Evolutionary conservation across 53 echinoderm and acorn worm species (phyloP).

Genomic region (Paracentrotus lividus): DNA sequence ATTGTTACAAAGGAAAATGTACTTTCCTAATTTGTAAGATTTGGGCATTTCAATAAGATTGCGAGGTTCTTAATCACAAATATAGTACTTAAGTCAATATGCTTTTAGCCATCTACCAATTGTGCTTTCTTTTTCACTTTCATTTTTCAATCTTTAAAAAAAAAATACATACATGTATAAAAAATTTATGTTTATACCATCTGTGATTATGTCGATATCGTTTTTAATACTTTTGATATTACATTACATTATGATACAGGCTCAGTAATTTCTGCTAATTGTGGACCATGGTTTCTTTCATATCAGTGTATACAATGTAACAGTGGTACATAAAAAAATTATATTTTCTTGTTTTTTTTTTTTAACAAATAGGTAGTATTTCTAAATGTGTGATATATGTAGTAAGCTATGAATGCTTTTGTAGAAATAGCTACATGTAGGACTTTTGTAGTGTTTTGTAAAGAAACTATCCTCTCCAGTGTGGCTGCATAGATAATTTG

Average conservation of each 20-base stretch:
- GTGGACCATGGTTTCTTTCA: constrained; percentile 30
- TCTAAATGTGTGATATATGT: background rate
- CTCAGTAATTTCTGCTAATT: too few species aligned
- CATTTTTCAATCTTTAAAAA: background rate
- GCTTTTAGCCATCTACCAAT: constrained; percentile 3
- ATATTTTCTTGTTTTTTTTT: background rate
- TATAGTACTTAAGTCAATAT: background rate
- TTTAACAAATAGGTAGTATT: background rate
- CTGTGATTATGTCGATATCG: too few species aligned
- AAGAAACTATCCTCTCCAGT: too few species aligned
- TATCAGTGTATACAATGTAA: background rate
- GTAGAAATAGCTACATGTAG: background rate
- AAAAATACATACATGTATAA: too few species aligned
- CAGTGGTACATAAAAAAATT: background rate
- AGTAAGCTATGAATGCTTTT: background rate
- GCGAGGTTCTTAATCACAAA: too few species aligned
- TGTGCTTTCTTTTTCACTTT: background rate
- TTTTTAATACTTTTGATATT: too few species aligned
- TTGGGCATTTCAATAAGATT: background rate
- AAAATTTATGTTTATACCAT: too few species aligned
- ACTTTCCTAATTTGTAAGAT: background rate
- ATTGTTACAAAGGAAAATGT: background rate
- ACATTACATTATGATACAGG: too few species aligned
- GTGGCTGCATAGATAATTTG: too few species aligned
- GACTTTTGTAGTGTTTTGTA: background rate